phyloP scores from a whole-genome alignment of 2,797 vertebrate genomes.

The Mus spretus region DNA sequence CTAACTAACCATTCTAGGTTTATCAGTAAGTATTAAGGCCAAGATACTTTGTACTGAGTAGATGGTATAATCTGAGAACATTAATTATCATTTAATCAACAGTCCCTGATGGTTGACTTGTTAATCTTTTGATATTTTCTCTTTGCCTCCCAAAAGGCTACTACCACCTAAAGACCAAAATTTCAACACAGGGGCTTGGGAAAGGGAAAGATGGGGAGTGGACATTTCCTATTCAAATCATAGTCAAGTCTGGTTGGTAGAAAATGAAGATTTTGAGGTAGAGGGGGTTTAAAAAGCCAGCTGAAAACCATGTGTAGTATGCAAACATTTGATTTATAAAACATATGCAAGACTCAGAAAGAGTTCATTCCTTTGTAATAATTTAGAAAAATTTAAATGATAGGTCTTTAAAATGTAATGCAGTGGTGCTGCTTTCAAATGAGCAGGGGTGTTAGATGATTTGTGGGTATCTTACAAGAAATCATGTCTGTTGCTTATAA shows the following conservation, averaged over 20 bases:
- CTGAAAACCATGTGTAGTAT: neutral
- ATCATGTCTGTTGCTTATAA: conserved; percentile 29
- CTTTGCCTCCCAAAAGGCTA: neutral
- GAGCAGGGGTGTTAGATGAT: neutral
- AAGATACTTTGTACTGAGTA: neutral
- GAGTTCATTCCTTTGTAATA: neutral
- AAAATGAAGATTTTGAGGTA: neutral
- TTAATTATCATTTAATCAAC: conserved; percentile 23
- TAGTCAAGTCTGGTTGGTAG: neutral
- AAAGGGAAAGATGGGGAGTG: neutral
- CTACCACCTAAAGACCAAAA: neutral
- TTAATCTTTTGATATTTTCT: conserved; percentile 36
- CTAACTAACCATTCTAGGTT: neutral
- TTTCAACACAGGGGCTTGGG: neutral
- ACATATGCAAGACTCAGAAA: neutral
- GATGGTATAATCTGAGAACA: neutral
- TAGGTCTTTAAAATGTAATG: conserved; percentile 55
- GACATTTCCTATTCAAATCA: neutral
- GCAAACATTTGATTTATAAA: neutral
- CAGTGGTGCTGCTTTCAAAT: neutral
- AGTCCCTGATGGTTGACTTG: neutral
- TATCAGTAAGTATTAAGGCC: neutral
- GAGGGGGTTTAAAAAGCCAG: neutral
- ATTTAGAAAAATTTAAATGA: conserved; percentile 57
- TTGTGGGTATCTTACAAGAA: conserved; percentile 49